Evolutionary conservation across 2,113 vertebrate genomes (phyloP).

Genomic region (Erinaceus europaeus): DNA sequence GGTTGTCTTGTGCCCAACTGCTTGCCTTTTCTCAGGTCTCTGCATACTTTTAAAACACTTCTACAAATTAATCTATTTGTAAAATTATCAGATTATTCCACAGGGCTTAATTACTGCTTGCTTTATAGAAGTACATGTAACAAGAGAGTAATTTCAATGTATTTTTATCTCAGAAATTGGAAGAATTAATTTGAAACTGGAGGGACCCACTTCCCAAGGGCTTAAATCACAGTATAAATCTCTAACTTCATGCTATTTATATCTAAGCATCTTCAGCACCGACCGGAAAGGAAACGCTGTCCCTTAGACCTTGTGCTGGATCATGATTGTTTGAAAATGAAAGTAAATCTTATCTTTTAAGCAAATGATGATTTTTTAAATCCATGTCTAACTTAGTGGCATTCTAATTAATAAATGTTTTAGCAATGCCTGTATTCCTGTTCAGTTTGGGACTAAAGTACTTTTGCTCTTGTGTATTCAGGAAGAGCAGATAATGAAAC

Average conservation of each 20-base stretch:
- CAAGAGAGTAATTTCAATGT: not conserved
- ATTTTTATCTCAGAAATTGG: not conserved
- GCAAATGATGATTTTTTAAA: not conserved
- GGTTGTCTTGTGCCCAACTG: too few relatives aligned
- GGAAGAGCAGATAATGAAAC: not conserved
- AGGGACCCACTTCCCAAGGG: not conserved
- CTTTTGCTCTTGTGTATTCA: not conserved
- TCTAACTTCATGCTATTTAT: fast-evolving
- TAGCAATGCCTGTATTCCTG: not conserved
- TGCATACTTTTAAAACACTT: not conserved
- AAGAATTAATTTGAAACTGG: not conserved
- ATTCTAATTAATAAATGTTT: not conserved
- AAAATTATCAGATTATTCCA: not conserved
- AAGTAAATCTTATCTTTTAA: not conserved
- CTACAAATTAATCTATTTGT: not conserved
- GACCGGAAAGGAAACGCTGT: not conserved
- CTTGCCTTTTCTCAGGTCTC: too few relatives aligned
- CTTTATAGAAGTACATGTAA: not conserved
- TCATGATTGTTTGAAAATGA: not conserved
- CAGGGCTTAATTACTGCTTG: not conserved
- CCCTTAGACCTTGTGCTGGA: not conserved
- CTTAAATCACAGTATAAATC: not conserved
- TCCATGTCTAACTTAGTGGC: not conserved
- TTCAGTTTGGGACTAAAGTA: not conserved
- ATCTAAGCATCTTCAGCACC: not conserved